Conservation (phyloP, 2,113 vertebrate genomes). For the Pterocles orientalis region DNA sequence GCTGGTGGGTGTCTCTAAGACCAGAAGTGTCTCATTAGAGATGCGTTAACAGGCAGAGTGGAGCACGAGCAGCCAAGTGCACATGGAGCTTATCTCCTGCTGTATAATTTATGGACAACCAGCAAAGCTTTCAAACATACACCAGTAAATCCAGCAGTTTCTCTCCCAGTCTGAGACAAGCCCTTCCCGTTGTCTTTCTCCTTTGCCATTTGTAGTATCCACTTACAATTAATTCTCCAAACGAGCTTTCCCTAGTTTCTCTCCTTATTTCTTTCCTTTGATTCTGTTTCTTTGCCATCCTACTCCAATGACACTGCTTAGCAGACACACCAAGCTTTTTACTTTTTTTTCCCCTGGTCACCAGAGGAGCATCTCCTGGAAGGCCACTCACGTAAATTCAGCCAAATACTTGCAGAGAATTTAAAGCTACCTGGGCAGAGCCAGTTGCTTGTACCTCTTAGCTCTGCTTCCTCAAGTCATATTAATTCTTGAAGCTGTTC, state of each 20-base stretch:
- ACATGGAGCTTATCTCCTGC: rapidly evolving
- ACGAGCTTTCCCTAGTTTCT: not conserved
- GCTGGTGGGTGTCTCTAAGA: not conserved
- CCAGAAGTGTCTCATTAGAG: not conserved
- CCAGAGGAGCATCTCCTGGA: not conserved
- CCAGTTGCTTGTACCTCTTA: not conserved
- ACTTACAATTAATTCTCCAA: not conserved
- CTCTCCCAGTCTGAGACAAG: not conserved
- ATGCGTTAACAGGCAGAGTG: not conserved
- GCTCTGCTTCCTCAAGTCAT: not conserved
- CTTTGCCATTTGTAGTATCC: not conserved
- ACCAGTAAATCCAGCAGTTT: not conserved
- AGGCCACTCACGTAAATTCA: not conserved
- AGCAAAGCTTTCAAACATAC: not conserved
- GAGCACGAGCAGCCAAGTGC: not conserved
- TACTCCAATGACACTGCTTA: rapidly evolving
- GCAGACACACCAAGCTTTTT: rapidly evolving
- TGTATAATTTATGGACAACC: not conserved
- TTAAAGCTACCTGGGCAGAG: not conserved
- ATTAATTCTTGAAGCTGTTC: not conserved
- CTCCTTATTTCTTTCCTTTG: rapidly evolving
- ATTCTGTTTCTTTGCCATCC: not conserved
- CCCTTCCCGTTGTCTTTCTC: not conserved
- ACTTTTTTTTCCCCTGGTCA: not conserved
- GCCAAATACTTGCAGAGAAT: not conserved